phyloP scores from a whole-genome alignment of 2,797 vertebrate genomes.

The Lagocephalus sceleratus region DNA sequence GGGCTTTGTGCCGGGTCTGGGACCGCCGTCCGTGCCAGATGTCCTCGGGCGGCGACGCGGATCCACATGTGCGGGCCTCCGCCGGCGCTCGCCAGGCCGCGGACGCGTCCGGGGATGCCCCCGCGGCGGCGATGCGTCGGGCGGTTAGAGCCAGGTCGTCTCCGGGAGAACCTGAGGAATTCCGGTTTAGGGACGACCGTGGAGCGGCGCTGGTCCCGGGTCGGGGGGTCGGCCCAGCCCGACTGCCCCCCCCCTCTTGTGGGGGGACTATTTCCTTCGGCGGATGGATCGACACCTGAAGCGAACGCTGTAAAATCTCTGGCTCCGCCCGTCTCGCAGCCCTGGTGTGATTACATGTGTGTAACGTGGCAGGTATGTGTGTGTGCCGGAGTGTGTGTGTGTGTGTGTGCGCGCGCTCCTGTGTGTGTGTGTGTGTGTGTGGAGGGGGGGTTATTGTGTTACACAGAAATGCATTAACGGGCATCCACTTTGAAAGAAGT shows the following conservation, averaged over 20 bases:
- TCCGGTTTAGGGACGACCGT: too few relatives aligned
- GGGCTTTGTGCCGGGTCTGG: constrained; percentile 72
- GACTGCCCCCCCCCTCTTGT: too few relatives aligned
- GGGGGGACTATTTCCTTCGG: background rate
- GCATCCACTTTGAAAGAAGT: constrained; percentile 42
- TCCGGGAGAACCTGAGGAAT: too few relatives aligned
- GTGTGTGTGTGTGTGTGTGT: constrained; percentile 10
- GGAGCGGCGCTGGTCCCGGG: too few relatives aligned
- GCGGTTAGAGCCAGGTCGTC: background rate
- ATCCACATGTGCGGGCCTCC: constrained; percentile 49
- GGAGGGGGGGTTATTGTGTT: constrained; percentile 45
- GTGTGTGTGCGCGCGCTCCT: too few relatives aligned
- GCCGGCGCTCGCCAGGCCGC: background rate
- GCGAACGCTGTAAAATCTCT: background rate
- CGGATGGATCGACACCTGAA: background rate
- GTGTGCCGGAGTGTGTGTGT: constrained; percentile 14
- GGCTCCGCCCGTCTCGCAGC: constrained; percentile 1
- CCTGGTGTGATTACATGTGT: constrained; percentile 6
- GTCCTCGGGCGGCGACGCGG: constrained; percentile 57
- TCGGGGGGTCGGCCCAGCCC: too few relatives aligned
- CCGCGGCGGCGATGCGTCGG: background rate
- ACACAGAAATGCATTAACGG: constrained; percentile 63
- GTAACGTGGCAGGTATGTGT: constrained; percentile 19
- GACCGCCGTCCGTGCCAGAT: constrained; percentile 68
- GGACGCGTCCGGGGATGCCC: background rate